phyloP scores from a whole-genome alignment of 2,888 invertebrate species.

The Glaucopsyche alexis region DNA sequence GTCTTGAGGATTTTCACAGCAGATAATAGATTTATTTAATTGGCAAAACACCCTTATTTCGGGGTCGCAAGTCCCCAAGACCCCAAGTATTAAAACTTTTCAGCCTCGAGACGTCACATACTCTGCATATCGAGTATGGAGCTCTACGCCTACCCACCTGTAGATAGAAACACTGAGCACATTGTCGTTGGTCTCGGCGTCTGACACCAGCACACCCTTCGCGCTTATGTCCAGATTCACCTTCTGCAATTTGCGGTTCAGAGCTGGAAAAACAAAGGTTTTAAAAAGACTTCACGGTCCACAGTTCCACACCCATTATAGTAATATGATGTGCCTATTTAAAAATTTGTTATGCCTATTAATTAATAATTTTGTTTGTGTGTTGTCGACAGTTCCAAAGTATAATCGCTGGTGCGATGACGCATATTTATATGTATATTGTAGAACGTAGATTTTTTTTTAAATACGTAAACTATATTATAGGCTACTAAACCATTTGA shows the following conservation, averaged over 20 bases:
- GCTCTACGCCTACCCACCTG: conserved; percentile 75
- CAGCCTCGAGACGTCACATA: too few relatives aligned
- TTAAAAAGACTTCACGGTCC: too few relatives aligned
- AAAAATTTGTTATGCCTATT: not conserved
- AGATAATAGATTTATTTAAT: too few relatives aligned
- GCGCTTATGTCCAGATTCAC: conserved; percentile 87
- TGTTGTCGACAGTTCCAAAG: not conserved
- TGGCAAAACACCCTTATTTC: too few relatives aligned
- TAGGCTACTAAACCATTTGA: too few relatives aligned
- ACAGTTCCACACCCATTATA: too few relatives aligned
- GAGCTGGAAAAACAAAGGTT: conserved; percentile 47
- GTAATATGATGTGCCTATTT: not conserved
- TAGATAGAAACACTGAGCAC: conserved; percentile 91
- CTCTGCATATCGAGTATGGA: too few relatives aligned
- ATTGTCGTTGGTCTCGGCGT: conserved; percentile 84
- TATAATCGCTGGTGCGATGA: not conserved
- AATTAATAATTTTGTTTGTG: not conserved
- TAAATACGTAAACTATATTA: too few relatives aligned
- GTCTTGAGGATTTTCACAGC: too few relatives aligned
- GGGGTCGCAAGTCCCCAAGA: too few relatives aligned
- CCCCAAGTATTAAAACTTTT: too few relatives aligned
- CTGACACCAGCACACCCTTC: conserved; percentile 87
- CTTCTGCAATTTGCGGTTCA: conserved; percentile 79
- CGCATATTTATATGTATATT: not conserved
- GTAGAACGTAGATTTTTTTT: too few relatives aligned